Evolutionary conservation across 2,888 invertebrate species (phyloP).

Genomic region (Dasysyrphus tricinctus): DNA sequence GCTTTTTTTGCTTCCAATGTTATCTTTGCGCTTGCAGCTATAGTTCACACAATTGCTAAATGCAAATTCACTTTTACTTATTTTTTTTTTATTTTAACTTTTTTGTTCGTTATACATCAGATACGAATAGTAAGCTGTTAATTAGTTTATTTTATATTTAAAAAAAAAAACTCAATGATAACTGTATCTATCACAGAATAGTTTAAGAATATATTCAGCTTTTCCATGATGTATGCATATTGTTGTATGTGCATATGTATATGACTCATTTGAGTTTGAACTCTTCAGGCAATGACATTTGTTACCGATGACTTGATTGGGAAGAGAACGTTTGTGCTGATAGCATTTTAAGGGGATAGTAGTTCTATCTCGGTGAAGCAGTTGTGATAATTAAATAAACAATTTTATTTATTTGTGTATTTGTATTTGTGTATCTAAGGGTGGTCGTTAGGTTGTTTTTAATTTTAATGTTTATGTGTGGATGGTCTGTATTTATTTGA

Average conservation of each 20-base stretch:
- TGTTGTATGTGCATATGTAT: neutral
- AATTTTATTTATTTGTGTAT: too few species aligned
- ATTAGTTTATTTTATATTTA: constrained; percentile 4
- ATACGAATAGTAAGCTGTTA: constrained; percentile 13
- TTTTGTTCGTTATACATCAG: neutral
- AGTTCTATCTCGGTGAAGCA: neutral
- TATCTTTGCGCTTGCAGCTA: constrained; percentile 15
- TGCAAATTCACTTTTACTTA: constrained; percentile 21
- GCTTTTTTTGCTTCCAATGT: neutral
- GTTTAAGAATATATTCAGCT: neutral
- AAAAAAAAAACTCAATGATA: neutral
- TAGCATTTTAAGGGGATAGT: neutral
- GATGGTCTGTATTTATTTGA: too few species aligned
- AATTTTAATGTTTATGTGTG: too few species aligned
- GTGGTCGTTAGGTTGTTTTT: too few species aligned
- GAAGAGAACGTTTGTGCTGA: neutral
- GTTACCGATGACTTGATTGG: neutral
- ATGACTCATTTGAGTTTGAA: neutral
- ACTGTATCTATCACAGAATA: neutral
- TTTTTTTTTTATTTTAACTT: neutral
- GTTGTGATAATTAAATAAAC: neutral
- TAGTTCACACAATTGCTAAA: constrained; percentile 15
- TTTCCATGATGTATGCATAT: neutral
- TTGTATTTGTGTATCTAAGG: too few species aligned
- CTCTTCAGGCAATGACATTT: neutral